Percentiles rank a stretch among this genome's conserved stretches.
phyloP scores from a whole-genome alignment of 2,113 vertebrate genomes.

The Sarotherodon lohbergeri region DNA sequence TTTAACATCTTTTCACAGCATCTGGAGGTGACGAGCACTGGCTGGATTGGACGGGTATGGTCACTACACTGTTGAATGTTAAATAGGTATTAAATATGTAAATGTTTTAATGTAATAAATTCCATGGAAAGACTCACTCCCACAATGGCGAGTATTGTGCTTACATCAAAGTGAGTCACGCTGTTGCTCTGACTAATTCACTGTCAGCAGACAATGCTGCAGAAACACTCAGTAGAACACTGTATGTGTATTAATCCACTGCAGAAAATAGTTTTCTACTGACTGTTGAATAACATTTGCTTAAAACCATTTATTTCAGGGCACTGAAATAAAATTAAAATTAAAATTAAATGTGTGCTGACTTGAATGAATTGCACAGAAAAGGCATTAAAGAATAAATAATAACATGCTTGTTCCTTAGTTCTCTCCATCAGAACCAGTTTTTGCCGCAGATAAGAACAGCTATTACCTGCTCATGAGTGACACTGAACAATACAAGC shows the following conservation, averaged over 20 bases:
- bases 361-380: background rate
- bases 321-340: background rate
- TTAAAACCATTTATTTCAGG: background rate
- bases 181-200: background rate
- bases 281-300: background rate
- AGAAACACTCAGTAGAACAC: background rate
- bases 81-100: background rate
- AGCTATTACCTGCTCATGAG: constrained; percentile 90
- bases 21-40: constrained; percentile 75
- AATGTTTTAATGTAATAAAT: background rate
- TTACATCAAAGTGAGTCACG: background rate
- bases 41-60: constrained; percentile 94
- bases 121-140: background rate
- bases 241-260: background rate
- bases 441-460: constrained; percentile 76
- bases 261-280: background rate
- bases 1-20: constrained; percentile 40
- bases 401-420: constrained; percentile 29
- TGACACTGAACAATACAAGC: constrained; percentile 81
- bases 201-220: background rate
- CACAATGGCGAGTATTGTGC: background rate
- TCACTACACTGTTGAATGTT: background rate
- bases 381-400: background rate
- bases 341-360: background rate
- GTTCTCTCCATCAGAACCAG: constrained; percentile 86